Conservation (phyloP, 2,797 vertebrate species). For the Phyllotis vaccarum region DNA sequence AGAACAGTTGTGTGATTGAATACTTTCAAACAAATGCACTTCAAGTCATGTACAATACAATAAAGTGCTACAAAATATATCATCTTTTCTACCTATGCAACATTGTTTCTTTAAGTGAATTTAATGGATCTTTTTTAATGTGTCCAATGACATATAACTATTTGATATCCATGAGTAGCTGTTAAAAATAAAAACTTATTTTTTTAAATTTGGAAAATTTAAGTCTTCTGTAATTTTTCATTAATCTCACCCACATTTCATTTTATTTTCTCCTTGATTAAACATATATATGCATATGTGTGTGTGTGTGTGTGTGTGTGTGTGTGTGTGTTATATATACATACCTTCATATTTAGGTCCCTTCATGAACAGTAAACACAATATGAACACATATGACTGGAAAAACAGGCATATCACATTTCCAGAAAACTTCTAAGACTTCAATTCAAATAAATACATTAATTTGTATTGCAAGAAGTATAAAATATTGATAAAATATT, state of each 20-base stretch:
- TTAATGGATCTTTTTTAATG: background rate
- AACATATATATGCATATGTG: background rate
- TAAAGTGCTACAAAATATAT: constrained; percentile 5
- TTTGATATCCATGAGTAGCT: background rate
- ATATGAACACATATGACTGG: background rate
- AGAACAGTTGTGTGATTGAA: constrained; percentile 8
- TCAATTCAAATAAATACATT: background rate
- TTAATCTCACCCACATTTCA: constrained; percentile 9
- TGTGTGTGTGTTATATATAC: no score
- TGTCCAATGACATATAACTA: background rate
- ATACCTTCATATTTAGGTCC: constrained; percentile 1
- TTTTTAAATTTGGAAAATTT: constrained; percentile 44
- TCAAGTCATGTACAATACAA: constrained; percentile 30
- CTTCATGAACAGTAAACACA: background rate
- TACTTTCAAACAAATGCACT: background rate
- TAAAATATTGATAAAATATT: constrained; percentile 27
- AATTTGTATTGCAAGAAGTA: background rate
- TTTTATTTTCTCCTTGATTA: background rate
- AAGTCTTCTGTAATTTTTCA: background rate
- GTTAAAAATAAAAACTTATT: constrained; percentile 13
- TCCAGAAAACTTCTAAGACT: constrained; percentile 35
- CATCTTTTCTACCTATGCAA: constrained; percentile 13
- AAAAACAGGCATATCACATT: background rate
- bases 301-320: no score
- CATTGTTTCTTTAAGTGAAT: background rate